phyloP scores from a whole-genome alignment of 2,113 vertebrate genomes.

The Camelus bactrianus region DNA sequence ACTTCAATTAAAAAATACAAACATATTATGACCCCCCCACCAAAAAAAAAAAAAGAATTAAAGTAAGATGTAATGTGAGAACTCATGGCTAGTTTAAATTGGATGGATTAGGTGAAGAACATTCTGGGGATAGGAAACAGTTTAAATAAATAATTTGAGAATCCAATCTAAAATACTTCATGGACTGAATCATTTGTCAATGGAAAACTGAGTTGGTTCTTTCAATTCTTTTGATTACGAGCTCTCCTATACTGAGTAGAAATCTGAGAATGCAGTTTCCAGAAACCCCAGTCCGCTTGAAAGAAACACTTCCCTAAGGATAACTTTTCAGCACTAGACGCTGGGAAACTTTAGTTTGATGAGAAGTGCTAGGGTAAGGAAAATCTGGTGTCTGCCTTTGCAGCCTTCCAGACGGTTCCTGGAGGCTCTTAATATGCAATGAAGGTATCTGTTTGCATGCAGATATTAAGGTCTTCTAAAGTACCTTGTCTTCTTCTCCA shows the following conservation, averaged over 20 bases:
- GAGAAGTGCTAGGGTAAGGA: background rate
- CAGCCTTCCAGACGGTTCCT: constrained; percentile 3
- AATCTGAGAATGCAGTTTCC: background rate
- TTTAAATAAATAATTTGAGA: constrained; percentile 26
- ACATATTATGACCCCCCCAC: too few relatives aligned
- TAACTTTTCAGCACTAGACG: background rate
- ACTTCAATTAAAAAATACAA: too few relatives aligned
- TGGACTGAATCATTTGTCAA: background rate
- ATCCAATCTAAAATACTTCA: background rate
- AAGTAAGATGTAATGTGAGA: background rate
- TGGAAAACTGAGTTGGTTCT: background rate
- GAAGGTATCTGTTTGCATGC: background rate
- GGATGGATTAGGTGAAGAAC: background rate
- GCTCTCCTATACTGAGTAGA: background rate
- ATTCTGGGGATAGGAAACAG: background rate
- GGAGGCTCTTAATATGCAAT: background rate
- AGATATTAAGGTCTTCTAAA: background rate
- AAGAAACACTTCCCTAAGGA: constrained; percentile 25
- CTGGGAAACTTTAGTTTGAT: constrained; percentile 13
- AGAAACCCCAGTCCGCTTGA: background rate
- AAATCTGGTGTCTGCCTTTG: background rate
- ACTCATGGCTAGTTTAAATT: background rate
- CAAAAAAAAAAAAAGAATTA: background rate
- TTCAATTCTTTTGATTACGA: background rate
- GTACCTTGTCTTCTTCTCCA: background rate